Evolutionary conservation across 1,140 invertebrate species (phyloP), one percentile per base, ranked within the genome.

Genomic region (Pollicipes pollicipes): DNA sequence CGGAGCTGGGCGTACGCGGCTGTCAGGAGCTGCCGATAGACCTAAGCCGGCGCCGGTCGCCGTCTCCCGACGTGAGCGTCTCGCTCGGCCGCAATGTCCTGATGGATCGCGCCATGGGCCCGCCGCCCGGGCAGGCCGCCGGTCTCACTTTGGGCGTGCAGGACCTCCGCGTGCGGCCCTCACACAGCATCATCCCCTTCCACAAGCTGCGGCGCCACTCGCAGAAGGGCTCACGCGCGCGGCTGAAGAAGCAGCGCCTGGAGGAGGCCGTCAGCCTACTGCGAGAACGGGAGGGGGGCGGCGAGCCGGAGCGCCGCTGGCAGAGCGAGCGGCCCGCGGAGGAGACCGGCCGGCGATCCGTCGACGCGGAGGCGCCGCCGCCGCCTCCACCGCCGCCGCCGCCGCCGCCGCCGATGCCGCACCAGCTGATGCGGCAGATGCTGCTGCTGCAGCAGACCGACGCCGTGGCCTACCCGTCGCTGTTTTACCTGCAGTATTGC

Each of bases 401-500:
- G 45, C 45, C 45, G 45, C 45, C 45, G 17, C 45, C 45, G 45
- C 45, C 45, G 45, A 10, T 3, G 45, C 28, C 1, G 27, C n/a
- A 28, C 8, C 64, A 66, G 64, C 64, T 28, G 64, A 66, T 66
- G 64, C 64, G 4, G 64, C 3, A 28, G 27, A 27, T 66, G 64
- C 64, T 28, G 64, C 2, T 16, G 28, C 3, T 28, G 64, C 64
- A 66, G 64, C 64, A 66, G 27, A 66, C n/a, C 2, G 64, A 66
- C 64, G 3, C 64, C 1, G n/a, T 66, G 64, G n/a, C 64, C 10
- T 66, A 66, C 64, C 64, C 64, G 3, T 29, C 64, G 3, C n/a
- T 66, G 64, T 10, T 66, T 3, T 66, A 66, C 64, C 64, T 66
- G 64, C 64, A 29, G 8, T 66, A 66, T n/a, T 66, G 64, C 28